phyloP scores from a whole-genome alignment of 2,797 vertebrate species.

The Chelidonichthys spinosus region DNA sequence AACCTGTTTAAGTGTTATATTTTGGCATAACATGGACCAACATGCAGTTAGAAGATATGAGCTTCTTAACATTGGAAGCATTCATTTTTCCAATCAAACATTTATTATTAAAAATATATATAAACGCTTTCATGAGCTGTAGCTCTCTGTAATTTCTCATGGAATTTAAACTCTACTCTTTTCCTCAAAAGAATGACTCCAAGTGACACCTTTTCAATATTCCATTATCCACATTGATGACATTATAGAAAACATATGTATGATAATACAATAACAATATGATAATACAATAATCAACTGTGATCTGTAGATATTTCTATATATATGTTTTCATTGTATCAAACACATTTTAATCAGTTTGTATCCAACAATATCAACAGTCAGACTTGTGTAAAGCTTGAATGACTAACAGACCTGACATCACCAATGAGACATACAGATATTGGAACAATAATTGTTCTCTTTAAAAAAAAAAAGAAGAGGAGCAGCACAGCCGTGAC shows the following conservation, averaged over 20 bases:
- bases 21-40: background rate
- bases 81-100: background rate
- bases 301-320: background rate
- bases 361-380: background rate
- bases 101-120: background rate
- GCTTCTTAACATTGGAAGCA: background rate
- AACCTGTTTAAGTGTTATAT: background rate
- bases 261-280: no score
- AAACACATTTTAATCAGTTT: background rate
- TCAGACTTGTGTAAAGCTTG: conserved; percentile 22
- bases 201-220: background rate
- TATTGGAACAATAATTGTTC: conserved; percentile 57
- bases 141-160: background rate
- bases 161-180: background rate
- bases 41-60: background rate
- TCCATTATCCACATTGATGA: background rate
- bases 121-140: background rate
- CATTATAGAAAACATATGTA: background rate
- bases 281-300: no score
- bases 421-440: conserved; percentile 72
- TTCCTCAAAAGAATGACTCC: background rate
- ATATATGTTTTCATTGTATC: background rate
- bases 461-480: conserved; percentile 56
- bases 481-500: conserved; percentile 78
- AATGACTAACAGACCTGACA: conserved; percentile 69